A percentile compares a stretch with the other conserved stretches of the same genome.
These are phyloP conservation scores for Coecobrya sp. DNA, from an alignment of 2,888 invertebrate genomes.

Conservation along the genomic window DNA sequence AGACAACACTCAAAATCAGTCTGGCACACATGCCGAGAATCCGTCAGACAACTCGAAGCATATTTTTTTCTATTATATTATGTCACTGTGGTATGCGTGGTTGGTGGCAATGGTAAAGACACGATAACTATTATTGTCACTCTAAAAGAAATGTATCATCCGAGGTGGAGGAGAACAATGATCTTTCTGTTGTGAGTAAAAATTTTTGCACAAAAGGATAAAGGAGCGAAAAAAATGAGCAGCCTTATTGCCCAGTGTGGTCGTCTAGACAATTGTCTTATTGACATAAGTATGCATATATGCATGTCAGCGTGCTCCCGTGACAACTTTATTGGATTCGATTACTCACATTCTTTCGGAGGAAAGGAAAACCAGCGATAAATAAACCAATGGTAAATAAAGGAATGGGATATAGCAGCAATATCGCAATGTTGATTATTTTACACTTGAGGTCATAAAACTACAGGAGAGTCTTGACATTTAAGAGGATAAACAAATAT, in stretches of 20 bases:
- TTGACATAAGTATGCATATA: conserved; percentile 52
- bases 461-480: conserved; percentile 69
- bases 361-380: not conserved
- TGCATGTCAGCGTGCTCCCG: conserved; percentile 33
- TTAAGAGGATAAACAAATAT: conserved; percentile 22
- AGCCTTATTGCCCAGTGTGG: not conserved
- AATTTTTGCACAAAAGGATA: not conserved
- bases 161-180: conserved; percentile 66
- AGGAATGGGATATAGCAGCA: too few species aligned
- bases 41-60: conserved; percentile 26
- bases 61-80: conserved; percentile 46
- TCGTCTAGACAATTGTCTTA: conserved; percentile 71
- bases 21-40: conserved; percentile 62
- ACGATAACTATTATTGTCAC: not conserved
- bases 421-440: not conserved
- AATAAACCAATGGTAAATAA: conserved; percentile 12
- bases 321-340: conserved; percentile 70
- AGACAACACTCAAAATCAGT: conserved; percentile 1
- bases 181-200: conserved; percentile 39
- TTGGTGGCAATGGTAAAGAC: conserved; percentile 15
- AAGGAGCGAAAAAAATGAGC: not conserved
- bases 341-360: conserved; percentile 23
- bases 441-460: conserved; percentile 72
- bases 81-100: conserved; percentile 62
- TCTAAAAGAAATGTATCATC: not conserved